phyloP scores from a whole-genome alignment of 2,888 invertebrate genomes.

The Parnassius apollo region DNA sequence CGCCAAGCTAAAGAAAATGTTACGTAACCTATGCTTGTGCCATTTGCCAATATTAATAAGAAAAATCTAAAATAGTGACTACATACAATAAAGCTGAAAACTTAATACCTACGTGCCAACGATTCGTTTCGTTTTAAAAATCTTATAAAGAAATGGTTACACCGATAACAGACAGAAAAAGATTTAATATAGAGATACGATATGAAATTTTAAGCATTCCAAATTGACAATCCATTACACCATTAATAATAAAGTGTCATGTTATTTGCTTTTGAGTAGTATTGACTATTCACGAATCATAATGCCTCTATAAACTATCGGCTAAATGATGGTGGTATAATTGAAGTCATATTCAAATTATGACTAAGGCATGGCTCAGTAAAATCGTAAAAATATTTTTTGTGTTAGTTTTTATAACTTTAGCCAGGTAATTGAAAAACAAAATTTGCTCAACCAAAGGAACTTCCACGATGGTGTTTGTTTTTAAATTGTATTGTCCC shows the following conservation, averaged over 20 bases:
- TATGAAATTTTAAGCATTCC: no score
- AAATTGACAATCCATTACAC: no score
- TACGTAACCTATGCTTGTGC: constrained; percentile 2
- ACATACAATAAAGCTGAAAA: neutral
- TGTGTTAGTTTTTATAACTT: constrained; percentile 21
- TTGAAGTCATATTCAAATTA: constrained; percentile 14
- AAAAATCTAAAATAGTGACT: constrained; percentile 1
- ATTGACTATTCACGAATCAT: neutral
- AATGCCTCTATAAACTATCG: neutral
- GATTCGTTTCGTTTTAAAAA: neutral
- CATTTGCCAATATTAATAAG: constrained; percentile 9
- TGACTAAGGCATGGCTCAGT: constrained; percentile 29
- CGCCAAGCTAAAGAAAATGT: constrained; percentile 8
- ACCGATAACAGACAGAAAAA: no score
- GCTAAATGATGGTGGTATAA: neutral
- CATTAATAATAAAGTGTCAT: neutral
- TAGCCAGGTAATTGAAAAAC: constrained; percentile 29
- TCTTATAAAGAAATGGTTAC: no score
- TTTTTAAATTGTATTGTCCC: constrained; percentile 22
- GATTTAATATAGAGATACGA: no score
- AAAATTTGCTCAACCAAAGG: constrained; percentile 64
- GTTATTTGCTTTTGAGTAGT: neutral
- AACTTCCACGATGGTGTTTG: constrained; percentile 52
- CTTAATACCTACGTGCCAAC: neutral
- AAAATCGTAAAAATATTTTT: constrained; percentile 27